Percentiles rank a stretch among this genome's conserved stretches.
phyloP scores from a whole-genome alignment of 2,888 invertebrate species.

The Pollenia griseotomentosa region DNA sequence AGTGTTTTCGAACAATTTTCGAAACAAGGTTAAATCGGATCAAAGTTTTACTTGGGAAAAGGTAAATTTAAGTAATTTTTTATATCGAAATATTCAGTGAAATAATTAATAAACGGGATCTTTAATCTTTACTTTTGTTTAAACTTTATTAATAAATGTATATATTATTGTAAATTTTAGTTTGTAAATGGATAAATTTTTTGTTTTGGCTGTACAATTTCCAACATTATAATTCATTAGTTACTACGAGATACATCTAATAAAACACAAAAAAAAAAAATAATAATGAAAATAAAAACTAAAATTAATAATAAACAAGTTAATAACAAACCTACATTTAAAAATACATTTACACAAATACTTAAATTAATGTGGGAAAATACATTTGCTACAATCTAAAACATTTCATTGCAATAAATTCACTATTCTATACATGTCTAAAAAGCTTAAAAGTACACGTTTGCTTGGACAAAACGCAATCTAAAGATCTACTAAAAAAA shows the following conservation, averaged over 20 bases:
- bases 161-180: too few species aligned
- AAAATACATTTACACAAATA: slow-evolving; percentile 27
- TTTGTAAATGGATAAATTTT: too few species aligned
- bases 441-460: slow-evolving; percentile 30
- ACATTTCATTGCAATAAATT: not conserved
- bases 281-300: not conserved
- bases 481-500: slow-evolving; percentile 9
- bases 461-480: slow-evolving; percentile 18
- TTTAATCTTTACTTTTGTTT: too few species aligned
- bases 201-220: too few species aligned
- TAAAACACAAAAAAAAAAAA: not conserved
- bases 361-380: slow-evolving; percentile 23
- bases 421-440: slow-evolving; percentile 20
- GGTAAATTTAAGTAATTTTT: too few species aligned
- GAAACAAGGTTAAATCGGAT: too few species aligned
- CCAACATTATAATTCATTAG: not conserved
- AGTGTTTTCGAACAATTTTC: too few species aligned
- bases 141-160: not conserved
- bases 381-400: slow-evolving; percentile 27
- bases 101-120: too few species aligned
- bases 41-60: too few species aligned
- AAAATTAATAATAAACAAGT: not conserved
- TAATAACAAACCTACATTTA: slow-evolving; percentile 20
- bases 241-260: slow-evolving; percentile 22
- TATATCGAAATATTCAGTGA: too few species aligned